Conservation (phyloP, 2,797 vertebrate genomes). For the Nasua narica region DNA sequence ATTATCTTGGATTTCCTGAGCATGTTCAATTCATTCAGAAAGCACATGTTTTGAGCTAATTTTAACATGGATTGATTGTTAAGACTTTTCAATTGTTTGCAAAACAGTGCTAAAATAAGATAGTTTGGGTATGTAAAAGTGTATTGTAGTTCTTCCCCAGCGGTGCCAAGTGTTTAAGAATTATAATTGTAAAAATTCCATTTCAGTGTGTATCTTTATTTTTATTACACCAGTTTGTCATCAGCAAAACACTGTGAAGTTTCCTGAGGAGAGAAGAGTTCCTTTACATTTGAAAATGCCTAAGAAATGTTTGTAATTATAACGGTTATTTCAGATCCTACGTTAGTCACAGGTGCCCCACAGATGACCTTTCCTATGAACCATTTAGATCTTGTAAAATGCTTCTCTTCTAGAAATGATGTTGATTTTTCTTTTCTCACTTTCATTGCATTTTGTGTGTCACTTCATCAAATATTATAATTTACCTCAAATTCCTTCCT, state of each 20-base stretch:
- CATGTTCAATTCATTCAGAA: slow-evolving; percentile 41
- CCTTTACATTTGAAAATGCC: slow-evolving; percentile 48
- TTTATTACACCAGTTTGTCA: slow-evolving; percentile 69
- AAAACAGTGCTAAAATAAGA: slow-evolving; percentile 49
- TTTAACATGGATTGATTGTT: slow-evolving; percentile 46
- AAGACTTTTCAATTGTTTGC: slow-evolving; percentile 29
- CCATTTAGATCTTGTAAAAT: slow-evolving; percentile 41
- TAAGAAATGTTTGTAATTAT: slow-evolving; percentile 66
- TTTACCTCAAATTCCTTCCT: background rate
- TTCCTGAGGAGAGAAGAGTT: slow-evolving; percentile 56
- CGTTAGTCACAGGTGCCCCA: slow-evolving; percentile 22
- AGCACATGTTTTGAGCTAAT: slow-evolving; percentile 8
- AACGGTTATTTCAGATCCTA: slow-evolving; percentile 37
- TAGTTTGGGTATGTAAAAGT: background rate
- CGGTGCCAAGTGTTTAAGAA: slow-evolving; percentile 47
- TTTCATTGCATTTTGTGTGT: slow-evolving; percentile 22
- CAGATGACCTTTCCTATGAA: background rate
- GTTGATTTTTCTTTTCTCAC: slow-evolving; percentile 39
- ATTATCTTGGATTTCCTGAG: background rate
- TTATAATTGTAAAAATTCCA: slow-evolving; percentile 58
- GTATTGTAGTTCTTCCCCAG: slow-evolving; percentile 35
- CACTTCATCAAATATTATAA: background rate
- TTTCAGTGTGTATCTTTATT: slow-evolving; percentile 62
- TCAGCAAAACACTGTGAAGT: slow-evolving; percentile 65
- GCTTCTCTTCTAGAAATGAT: slow-evolving; percentile 14